A percentile compares a stretch with the other conserved stretches of the same genome.
Evolutionary conservation across 1,140 invertebrate genomes (phyloP).

Genomic region (Apis cerana): DNA sequence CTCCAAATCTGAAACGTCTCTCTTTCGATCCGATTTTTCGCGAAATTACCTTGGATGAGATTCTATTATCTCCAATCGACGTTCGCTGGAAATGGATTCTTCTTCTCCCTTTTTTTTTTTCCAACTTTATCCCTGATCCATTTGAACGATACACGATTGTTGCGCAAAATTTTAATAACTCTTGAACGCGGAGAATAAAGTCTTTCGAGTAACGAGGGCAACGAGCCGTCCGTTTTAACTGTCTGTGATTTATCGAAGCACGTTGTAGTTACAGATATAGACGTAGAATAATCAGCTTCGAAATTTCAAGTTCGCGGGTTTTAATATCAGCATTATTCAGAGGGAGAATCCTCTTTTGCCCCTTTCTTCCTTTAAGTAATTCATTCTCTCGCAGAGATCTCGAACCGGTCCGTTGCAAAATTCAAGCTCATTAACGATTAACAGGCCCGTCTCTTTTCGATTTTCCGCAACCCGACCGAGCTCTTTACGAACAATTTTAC

Average conservation of each 20-base stretch:
- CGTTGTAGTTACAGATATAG: no score
- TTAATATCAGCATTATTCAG: not conserved
- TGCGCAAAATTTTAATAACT: not conserved
- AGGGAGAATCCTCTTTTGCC: slow-evolving; percentile 22
- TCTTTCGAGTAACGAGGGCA: not conserved
- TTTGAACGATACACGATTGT: no score
- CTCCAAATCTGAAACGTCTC: not conserved
- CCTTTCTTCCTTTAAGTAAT: slow-evolving; percentile 8
- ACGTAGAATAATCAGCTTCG: not conserved
- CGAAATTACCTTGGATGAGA: not conserved
- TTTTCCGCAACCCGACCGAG: not conserved
- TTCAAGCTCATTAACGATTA: not conserved
- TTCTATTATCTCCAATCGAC: not conserved
- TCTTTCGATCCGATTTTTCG: not conserved
- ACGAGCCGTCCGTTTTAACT: not conserved
- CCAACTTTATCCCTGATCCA: not conserved
- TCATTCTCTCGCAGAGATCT: not conserved
- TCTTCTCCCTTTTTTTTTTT: not conserved
- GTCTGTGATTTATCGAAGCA: not conserved
- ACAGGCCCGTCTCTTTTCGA: not conserved
- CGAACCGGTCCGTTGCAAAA: not conserved
- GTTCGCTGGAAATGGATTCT: not conserved
- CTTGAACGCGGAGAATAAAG: no score
- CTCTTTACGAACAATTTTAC: no score
- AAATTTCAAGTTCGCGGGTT: not conserved